A percentile compares a stretch with the other conserved stretches of the same genome.
Conservation (phyloP, 2,797 vertebrate genomes). For the Pipistrellus nathusii region DNA sequence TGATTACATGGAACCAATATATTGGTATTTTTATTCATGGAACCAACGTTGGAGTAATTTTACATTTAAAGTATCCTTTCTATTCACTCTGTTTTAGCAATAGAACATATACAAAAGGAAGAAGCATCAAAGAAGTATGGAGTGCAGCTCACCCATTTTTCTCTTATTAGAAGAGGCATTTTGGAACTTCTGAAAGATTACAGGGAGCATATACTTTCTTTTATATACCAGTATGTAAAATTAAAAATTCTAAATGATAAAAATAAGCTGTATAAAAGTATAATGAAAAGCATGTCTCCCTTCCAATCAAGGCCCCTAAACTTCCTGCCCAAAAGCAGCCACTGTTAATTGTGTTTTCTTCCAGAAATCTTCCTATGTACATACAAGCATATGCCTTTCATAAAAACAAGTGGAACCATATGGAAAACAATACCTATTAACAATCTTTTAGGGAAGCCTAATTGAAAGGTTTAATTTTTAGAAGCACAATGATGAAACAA, state of each 20-base stretch:
- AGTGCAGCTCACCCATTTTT: neutral
- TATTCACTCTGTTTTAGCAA: neutral
- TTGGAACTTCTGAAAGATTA: neutral
- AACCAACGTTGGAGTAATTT: neutral
- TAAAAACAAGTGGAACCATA: constrained; percentile 20
- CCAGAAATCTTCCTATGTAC: neutral
- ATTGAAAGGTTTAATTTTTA: constrained; percentile 50
- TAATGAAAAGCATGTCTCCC: neutral
- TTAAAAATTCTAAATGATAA: constrained; percentile 11
- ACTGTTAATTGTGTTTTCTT: constrained; percentile 51
- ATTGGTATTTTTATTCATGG: neutral
- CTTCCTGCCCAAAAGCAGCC: constrained; percentile 19
- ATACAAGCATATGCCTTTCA: neutral
- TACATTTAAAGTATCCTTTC: neutral
- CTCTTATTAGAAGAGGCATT: neutral
- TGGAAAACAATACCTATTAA: constrained; percentile 55
- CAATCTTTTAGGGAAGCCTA: constrained; percentile 24
- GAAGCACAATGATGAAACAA: neutral
- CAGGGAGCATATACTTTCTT: neutral
- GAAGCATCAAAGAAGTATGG: neutral
- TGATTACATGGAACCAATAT: neutral
- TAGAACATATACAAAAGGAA: neutral
- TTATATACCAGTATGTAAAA: constrained; percentile 21
- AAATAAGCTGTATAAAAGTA: constrained; percentile 20
- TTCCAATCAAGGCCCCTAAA: neutral